phyloP scores from a whole-genome alignment of 1,140 invertebrate species.

The Thaumatotibia leucotreta region DNA sequence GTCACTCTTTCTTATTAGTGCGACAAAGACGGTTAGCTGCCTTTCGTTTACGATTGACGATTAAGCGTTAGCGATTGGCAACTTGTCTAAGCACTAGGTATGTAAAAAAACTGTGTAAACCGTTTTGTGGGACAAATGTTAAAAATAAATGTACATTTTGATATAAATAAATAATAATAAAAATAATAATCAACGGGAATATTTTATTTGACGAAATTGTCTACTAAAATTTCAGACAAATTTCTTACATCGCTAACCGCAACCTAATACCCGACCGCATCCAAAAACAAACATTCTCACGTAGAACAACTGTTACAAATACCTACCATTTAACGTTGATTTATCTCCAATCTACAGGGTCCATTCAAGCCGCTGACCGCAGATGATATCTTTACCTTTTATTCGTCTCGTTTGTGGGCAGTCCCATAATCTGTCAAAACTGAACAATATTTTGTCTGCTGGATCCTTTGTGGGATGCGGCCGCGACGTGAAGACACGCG shows the following conservation, averaged over 20 bases:
- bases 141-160: too few relatives aligned
- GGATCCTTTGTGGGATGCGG: slow-evolving; percentile 5
- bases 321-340: slow-evolving; percentile 12
- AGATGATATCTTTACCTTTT: background rate
- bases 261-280: slow-evolving; percentile 8
- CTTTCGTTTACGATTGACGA: too few relatives aligned
- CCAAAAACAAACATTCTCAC: slow-evolving; percentile 13
- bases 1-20: too few relatives aligned
- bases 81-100: too few relatives aligned
- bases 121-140: too few relatives aligned
- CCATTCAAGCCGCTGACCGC: slow-evolving; percentile 8
- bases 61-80: too few relatives aligned
- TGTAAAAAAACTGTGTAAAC: too few relatives aligned
- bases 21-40: too few relatives aligned
- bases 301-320: slow-evolving; percentile 13
- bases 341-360: slow-evolving; percentile 11
- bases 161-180: too few relatives aligned
- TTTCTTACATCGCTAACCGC: background rate
- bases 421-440: slow-evolving; percentile 12
- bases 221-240: too few relatives aligned
- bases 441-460: slow-evolving; percentile 13
- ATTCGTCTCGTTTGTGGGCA: background rate
- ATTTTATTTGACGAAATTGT: too few relatives aligned
- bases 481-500: slow-evolving; percentile 10
- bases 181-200: too few relatives aligned